These are phyloP conservation scores for Nettapus auritus DNA, from an alignment of 2,113 vertebrate genomes.

Conservation along the genomic window DNA sequence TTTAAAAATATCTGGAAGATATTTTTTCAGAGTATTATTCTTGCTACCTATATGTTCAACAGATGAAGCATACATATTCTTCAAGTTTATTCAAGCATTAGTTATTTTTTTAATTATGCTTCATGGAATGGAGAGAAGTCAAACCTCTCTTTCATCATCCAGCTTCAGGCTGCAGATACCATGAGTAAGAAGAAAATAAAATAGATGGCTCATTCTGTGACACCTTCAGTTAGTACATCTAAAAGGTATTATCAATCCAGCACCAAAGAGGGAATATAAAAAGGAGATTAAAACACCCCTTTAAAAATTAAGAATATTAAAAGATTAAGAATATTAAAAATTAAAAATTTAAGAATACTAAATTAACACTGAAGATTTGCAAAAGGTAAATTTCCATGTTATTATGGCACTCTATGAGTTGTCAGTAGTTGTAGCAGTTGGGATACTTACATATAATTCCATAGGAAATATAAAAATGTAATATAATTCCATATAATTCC, in stretches of 20 bases:
- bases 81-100: background rate
- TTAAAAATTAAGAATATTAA: constrained; percentile 60
- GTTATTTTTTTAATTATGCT: background rate
- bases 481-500: no score
- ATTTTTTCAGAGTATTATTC: background rate
- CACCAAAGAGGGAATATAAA: background rate
- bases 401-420: constrained; percentile 52
- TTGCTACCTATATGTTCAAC: background rate
- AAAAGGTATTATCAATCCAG: background rate
- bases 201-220: background rate
- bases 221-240: background rate
- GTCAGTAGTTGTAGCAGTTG: constrained; percentile 35
- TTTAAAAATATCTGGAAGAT: background rate
- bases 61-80: background rate
- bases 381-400: constrained; percentile 55
- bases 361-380: constrained; percentile 34
- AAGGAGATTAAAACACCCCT: background rate
- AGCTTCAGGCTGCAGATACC: background rate
- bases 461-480: constrained; percentile 66
- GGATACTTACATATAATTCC: constrained; percentile 64
- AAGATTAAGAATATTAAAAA: no score
- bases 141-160: background rate
- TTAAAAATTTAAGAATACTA: constrained; percentile 58
- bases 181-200: background rate
- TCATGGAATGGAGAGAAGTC: background rate